Conservation (phyloP, 2,797 vertebrate species). For the Synaphobranchus kaupii region DNA sequence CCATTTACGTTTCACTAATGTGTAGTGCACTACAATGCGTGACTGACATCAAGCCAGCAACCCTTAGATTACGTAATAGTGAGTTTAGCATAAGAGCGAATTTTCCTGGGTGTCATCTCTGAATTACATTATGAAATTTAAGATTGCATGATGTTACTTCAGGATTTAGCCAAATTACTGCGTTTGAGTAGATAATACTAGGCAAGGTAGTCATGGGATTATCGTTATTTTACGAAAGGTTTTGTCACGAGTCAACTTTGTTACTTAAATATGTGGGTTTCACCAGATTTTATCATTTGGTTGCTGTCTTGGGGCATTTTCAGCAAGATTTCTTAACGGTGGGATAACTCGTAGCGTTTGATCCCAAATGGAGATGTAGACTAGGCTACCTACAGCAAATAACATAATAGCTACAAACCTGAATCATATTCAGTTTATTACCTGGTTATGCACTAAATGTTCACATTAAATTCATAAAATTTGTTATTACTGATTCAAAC, state of each 20-base stretch:
- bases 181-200: neutral
- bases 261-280: neutral
- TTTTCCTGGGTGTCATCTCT: neutral
- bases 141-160: neutral
- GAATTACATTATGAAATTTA: neutral
- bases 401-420: neutral
- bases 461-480: neutral
- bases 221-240: neutral
- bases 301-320: neutral
- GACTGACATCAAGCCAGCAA: too few relatives aligned
- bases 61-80: too few relatives aligned
- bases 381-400: too few relatives aligned
- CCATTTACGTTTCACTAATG: too few relatives aligned
- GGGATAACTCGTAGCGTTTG: too few relatives aligned
- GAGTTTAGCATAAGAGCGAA: neutral
- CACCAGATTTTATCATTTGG: neutral
- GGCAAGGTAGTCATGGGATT: neutral
- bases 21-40: too few relatives aligned
- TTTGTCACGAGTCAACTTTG: neutral
- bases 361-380: too few relatives aligned
- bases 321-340: neutral
- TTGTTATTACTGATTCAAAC: too few relatives aligned
- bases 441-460: neutral
- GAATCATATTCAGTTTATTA: neutral
- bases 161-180: neutral